Base-by-base conservation (phyloP, 2,113 vertebrate species). In the Bos javanicus region DNA sequence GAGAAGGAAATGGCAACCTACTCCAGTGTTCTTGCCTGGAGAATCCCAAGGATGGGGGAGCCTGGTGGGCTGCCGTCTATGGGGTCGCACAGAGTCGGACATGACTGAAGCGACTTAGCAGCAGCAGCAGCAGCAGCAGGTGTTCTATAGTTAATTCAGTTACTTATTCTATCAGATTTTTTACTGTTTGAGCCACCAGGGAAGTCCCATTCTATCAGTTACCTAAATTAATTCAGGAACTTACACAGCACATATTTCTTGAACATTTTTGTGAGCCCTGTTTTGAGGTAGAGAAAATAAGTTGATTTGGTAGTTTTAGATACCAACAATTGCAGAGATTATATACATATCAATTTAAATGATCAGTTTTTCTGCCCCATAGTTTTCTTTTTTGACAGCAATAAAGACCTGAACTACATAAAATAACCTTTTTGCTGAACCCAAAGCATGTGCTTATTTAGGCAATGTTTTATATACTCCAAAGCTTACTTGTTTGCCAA, bases 401-500 rank as follows among this genome's bases (percentile, higher is more conserved):
- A 71, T 52, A 82, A 83, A 60, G 48, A 88, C 21, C 13, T 96
- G 10, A 94, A 62, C 17, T 26, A 11, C 80, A 81, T 39, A 78
- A 76, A 60, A 82, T 85, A 82, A 60, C 76, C 54, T 86, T 57
- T 74, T 97, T 92, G 97, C 90, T 93, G 96, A 98, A 98, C 87
- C 78, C 91, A 91, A 98, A 98, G 95, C 15, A 97, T 97, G 95
- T 97, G 95, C 94, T 98, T 95, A 97, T 95, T 98, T 95, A 97
- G 97, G 91, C 95, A 97, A 87, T 94, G 85, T 96, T 97, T 97
- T 97, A 97, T 97, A 93, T 78, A 97, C 84, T 87, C 82, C 90
- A 95, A 96, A 85, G 64, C 92, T 97, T 97, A 97, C 95, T 98
- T 98, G 92, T 96, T 98, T 98, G 98, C 87, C 97, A 97, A 97